A percentile compares a stretch with the other conserved stretches of the same genome.
These are phyloP conservation scores for Tonatia bakeri DNA, from an alignment of 2,113 vertebrate species.

Conservation along the genomic window DNA sequence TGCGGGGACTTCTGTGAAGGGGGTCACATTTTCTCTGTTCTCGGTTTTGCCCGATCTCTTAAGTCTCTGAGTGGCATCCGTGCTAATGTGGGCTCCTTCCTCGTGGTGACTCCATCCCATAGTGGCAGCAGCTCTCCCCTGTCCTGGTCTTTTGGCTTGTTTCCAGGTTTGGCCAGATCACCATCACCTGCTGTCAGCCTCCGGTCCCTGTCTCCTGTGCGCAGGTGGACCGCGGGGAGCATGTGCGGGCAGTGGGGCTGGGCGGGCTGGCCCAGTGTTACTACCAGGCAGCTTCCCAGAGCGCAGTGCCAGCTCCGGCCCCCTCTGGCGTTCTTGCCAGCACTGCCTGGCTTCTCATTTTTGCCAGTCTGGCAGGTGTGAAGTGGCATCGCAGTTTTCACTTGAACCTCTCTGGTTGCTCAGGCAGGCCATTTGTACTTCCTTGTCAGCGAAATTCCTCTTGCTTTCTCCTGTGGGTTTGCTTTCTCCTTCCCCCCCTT, in stretches of 20 bases:
- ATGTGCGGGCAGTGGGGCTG: not conserved
- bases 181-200: rapidly evolving
- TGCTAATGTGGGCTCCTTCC: not conserved
- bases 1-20: not conserved
- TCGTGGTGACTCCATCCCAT: rapidly evolving
- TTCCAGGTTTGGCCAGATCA: not conserved
- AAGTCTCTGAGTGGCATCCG: rapidly evolving
- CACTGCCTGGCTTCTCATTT: not conserved
- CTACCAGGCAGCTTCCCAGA: not conserved
- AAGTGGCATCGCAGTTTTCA: not conserved
- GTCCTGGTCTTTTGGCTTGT: not conserved
- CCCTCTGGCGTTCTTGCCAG: not conserved
- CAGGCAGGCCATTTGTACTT: not conserved
- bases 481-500: not conserved
- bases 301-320: not conserved
- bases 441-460: not conserved
- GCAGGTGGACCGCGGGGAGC: not conserved
- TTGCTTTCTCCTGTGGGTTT: not conserved
- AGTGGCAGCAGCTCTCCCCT: not conserved
- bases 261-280: not conserved
- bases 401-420: not conserved
- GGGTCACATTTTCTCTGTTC: not conserved
- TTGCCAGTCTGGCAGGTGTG: not conserved
- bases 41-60: too few species aligned
- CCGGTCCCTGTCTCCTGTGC: not conserved